These are phyloP conservation scores for Pipa parva DNA, from an alignment of 2,113 vertebrate genomes.

Conservation along the genomic window DNA sequence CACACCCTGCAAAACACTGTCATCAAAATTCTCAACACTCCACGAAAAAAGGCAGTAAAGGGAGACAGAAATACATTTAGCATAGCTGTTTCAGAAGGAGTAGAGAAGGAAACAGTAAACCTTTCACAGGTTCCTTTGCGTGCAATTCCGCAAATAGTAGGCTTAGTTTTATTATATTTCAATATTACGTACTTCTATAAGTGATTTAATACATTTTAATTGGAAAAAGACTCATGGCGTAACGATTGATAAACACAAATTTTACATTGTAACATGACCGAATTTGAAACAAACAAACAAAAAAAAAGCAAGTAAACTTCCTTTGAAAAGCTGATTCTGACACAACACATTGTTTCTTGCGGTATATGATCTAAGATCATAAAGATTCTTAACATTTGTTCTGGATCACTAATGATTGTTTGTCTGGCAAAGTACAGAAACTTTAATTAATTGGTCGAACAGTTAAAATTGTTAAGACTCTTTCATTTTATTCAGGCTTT, in stretches of 20 bases:
- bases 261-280: slow-evolving; percentile 1
- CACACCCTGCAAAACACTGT: background rate
- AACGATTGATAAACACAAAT: background rate
- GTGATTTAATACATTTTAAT: too few relatives aligned
- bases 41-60: background rate
- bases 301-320: background rate
- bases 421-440: slow-evolving; percentile 44
- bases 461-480: slow-evolving; percentile 32
- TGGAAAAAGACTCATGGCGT: too few relatives aligned
- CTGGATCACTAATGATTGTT: slow-evolving; percentile 45
- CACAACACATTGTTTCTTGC: slow-evolving; percentile 32
- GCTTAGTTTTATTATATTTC: too few relatives aligned
- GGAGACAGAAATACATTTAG: background rate
- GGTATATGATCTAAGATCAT: slow-evolving; percentile 46
- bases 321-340: background rate
- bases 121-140: too few relatives aligned
- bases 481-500: slow-evolving; percentile 40
- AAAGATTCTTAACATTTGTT: slow-evolving; percentile 53
- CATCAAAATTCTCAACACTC: background rate
- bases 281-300: background rate
- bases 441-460: slow-evolving; percentile 41
- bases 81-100: background rate
- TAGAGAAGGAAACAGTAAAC: too few relatives aligned
- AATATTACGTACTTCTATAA: too few relatives aligned
- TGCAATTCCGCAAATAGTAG: too few relatives aligned